Conservation (phyloP, 2,888 invertebrate species). For the Aleiodes alternator region DNA sequence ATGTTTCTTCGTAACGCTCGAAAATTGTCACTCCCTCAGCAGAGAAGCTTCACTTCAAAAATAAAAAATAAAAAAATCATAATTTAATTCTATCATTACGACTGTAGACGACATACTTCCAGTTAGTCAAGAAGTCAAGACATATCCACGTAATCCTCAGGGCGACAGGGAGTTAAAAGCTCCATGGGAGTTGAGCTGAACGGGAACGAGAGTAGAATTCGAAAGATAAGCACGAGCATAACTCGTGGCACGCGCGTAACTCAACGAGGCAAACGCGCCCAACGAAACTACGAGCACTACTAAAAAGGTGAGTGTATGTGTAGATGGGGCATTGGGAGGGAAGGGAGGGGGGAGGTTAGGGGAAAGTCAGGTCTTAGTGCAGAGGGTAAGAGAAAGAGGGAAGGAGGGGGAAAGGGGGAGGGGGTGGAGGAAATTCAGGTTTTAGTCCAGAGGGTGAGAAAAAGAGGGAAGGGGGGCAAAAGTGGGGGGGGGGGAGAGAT, state of each 20-base stretch:
- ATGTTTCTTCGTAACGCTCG: too few species aligned
- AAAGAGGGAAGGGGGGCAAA: not conserved
- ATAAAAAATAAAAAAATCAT: too few species aligned
- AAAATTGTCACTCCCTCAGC: too few species aligned
- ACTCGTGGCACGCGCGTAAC: constrained; percentile 67
- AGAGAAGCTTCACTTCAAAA: too few species aligned
- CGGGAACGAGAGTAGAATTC: constrained; percentile 65
- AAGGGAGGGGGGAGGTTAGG: not conserved
- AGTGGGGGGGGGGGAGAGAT: too few species aligned
- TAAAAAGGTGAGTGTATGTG: not conserved
- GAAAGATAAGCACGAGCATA: constrained; percentile 71
- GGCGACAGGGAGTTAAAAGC: constrained; percentile 33
- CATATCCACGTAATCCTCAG: constrained; percentile 22
- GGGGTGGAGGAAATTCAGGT: too few species aligned
- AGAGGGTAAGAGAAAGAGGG: not conserved
- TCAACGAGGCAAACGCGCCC: constrained; percentile 54
- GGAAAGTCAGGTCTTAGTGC: not conserved
- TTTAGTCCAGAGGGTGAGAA: not conserved
- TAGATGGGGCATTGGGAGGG: not conserved
- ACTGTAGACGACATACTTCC: too few species aligned
- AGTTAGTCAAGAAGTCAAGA: not conserved
- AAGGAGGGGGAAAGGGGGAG: not conserved
- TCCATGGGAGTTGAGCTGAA: constrained; percentile 42
- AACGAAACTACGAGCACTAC: not conserved
- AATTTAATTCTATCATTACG: too few species aligned